These are phyloP conservation scores for Phenganax subtilis DNA, from an alignment of 92 coral and sea anemone genomes.

Conservation along the genomic window DNA sequence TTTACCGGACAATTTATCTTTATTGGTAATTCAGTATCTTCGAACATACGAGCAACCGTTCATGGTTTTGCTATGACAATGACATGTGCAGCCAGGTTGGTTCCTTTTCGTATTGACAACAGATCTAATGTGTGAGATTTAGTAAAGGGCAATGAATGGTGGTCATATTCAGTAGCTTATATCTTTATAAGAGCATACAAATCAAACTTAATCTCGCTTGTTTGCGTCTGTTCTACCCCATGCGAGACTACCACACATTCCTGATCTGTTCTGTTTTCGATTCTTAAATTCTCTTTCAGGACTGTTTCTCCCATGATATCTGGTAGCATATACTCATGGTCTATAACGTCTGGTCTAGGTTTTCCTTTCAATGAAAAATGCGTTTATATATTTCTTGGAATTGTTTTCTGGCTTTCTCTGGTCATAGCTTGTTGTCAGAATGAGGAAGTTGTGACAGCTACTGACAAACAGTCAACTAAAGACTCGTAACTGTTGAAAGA, in stretches of 20 bases:
- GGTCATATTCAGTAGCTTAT: too few species aligned
- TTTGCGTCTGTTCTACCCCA: too few species aligned
- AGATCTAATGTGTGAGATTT: too few species aligned
- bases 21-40: conserved; percentile 64
- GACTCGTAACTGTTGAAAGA: too few species aligned
- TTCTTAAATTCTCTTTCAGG: conserved; percentile 39
- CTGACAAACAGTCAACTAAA: neutral
- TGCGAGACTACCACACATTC: neutral
- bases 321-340: conserved; percentile 87
- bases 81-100: conserved; percentile 57
- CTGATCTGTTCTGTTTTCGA: neutral
- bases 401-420: conserved; percentile 46
- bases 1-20: conserved; percentile 56
- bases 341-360: conserved; percentile 72
- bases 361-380: conserved; percentile 72
- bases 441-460: neutral
- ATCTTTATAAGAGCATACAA: too few species aligned
- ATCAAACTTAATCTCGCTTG: too few species aligned
- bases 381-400: conserved; percentile 55
- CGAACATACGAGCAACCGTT: conserved; percentile 54
- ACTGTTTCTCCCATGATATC: conserved; percentile 55
- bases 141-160: too few species aligned
- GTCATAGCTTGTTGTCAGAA: conserved; percentile 51
- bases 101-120: neutral
- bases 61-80: conserved; percentile 69